phyloP scores from a whole-genome alignment of 2,797 vertebrate genomes.

The Okamejei kenojei region DNA sequence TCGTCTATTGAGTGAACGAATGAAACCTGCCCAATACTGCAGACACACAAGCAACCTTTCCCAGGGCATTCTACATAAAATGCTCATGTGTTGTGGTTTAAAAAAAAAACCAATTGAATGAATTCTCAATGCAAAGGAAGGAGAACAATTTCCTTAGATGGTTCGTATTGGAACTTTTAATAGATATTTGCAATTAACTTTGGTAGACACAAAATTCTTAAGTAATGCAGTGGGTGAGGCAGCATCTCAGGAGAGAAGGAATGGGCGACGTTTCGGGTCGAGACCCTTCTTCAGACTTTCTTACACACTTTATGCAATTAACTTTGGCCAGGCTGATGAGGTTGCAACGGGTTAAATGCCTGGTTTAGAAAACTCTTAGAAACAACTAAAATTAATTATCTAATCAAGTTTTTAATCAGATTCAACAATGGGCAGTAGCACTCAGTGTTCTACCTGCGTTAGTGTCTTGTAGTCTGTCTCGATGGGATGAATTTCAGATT shows the following conservation, averaged over 20 bases:
- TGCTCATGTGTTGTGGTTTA: not conserved
- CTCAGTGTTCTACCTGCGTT: too few species aligned
- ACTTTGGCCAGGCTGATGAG: not conserved
- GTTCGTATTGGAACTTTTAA: not conserved
- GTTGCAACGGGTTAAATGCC: not conserved
- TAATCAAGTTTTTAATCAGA: not conserved
- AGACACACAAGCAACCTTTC: not conserved
- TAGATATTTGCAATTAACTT: not conserved
- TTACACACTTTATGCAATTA: not conserved
- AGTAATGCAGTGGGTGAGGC: too few species aligned
- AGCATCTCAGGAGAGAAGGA: too few species aligned
- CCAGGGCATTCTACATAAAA: not conserved
- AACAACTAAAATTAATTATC: not conserved
- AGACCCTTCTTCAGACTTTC: too few species aligned
- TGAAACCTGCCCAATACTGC: too few species aligned
- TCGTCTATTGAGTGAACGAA: too few species aligned
- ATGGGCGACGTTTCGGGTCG: too few species aligned
- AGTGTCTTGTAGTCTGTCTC: too few species aligned
- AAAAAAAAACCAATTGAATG: not conserved
- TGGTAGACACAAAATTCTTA: not conserved
- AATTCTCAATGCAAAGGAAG: not conserved
- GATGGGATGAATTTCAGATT: too few species aligned
- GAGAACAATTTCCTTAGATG: not conserved
- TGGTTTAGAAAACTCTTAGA: conserved; percentile 1
- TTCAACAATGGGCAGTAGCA: too few species aligned